A percentile compares a stretch with the other conserved stretches of the same genome.
These are phyloP conservation scores for Albula glossodonta DNA, from an alignment of 2,113 vertebrate species.

Conservation along the genomic window DNA sequence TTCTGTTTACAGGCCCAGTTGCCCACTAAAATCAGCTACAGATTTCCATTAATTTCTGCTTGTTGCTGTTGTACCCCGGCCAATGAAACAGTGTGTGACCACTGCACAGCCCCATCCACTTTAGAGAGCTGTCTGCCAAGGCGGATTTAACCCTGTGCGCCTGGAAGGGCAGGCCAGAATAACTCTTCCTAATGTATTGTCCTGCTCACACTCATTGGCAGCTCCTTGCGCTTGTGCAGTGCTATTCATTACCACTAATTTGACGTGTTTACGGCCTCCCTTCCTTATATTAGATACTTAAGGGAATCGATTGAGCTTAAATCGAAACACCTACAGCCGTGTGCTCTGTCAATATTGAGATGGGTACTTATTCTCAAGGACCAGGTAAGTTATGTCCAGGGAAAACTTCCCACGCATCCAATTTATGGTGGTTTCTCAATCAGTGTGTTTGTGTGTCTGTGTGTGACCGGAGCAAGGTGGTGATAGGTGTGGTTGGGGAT, in stretches of 20 bases:
- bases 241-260: conserved; percentile 37
- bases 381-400: conserved; percentile 42
- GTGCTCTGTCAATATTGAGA: conserved; percentile 46
- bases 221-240: conserved; percentile 14
- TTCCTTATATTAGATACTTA: conserved; percentile 38
- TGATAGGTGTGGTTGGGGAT: neutral
- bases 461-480: neutral
- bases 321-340: conserved; percentile 32
- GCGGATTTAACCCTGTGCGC: conserved; percentile 57
- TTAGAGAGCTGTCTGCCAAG: conserved; percentile 60
- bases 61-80: conserved; percentile 62
- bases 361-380: conserved; percentile 41
- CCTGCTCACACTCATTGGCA: conserved; percentile 15
- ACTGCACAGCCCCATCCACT: conserved; percentile 62
- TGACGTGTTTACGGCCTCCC: conserved; percentile 34
- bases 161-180: conserved; percentile 55
- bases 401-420: conserved; percentile 33
- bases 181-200: conserved; percentile 52
- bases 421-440: conserved; percentile 49
- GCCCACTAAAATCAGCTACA: conserved; percentile 72
- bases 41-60: conserved; percentile 67
- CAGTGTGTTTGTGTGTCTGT: conserved; percentile 21
- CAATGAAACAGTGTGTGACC: conserved; percentile 73
- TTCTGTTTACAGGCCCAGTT: conserved; percentile 65
- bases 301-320: conserved; percentile 34